Evolutionary conservation across 2,797 vertebrate genomes (phyloP).

Genomic region (Parauchenoglanis punctatus): DNA sequence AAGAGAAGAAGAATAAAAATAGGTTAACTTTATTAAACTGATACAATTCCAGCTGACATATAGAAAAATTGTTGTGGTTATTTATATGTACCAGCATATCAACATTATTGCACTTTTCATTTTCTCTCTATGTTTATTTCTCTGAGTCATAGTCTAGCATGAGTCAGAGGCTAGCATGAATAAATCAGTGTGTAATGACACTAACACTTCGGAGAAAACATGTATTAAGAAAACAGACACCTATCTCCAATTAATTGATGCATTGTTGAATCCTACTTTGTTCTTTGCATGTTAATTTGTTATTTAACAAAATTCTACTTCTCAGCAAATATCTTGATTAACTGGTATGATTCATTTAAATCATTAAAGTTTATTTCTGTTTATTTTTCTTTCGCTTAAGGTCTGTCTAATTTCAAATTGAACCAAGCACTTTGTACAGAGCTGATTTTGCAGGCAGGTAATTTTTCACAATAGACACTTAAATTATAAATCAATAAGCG

Average conservation of each 20-base stretch:
- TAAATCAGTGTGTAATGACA: slow-evolving; percentile 54
- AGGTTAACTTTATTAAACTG: background rate
- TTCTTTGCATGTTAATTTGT: slow-evolving; percentile 19
- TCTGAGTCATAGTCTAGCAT: background rate
- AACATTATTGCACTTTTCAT: slow-evolving; percentile 1
- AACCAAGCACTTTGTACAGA: slow-evolving; percentile 43
- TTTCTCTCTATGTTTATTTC: background rate
- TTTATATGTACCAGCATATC: slow-evolving; percentile 5
- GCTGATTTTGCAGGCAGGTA: slow-evolving; percentile 49
- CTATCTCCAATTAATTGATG: slow-evolving; percentile 49
- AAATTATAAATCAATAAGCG: slow-evolving; percentile 60
- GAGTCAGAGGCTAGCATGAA: slow-evolving; percentile 28
- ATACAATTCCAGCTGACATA: background rate
- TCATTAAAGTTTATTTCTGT: slow-evolving; percentile 23
- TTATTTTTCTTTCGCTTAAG: slow-evolving; percentile 39
- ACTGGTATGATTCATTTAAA: slow-evolving; percentile 28
- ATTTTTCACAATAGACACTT: slow-evolving; percentile 62
- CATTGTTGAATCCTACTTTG: background rate
- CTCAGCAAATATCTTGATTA: slow-evolving; percentile 25
- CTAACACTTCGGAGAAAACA: slow-evolving; percentile 45
- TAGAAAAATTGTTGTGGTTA: background rate
- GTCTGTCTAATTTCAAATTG: slow-evolving; percentile 43
- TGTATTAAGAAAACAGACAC: slow-evolving; percentile 43
- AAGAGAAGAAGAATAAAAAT: background rate
- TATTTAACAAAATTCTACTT: slow-evolving; percentile 51